phyloP scores from a whole-genome alignment of 2,113 vertebrate species.

The Spea bombifrons region DNA sequence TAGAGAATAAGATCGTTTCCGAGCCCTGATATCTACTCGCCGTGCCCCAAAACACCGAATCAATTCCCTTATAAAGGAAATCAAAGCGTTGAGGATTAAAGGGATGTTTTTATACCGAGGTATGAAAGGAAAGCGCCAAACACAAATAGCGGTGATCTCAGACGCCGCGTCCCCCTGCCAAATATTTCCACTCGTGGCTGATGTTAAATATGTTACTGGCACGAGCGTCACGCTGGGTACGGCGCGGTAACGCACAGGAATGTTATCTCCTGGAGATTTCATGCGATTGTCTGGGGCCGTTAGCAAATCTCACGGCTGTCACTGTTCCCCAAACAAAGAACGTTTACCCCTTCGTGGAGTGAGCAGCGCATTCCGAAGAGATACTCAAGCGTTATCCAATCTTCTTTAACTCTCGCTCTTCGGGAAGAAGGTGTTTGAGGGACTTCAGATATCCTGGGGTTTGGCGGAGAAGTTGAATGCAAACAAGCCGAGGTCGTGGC shows the following conservation, averaged over 20 bases:
- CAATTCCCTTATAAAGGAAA: conserved; percentile 2
- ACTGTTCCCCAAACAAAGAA: too few species aligned
- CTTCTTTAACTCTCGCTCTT: too few species aligned
- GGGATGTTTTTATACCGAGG: conserved; percentile 18
- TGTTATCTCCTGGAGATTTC: not conserved
- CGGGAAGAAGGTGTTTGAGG: too few species aligned
- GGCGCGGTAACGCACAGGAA: not conserved
- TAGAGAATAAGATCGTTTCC: not conserved
- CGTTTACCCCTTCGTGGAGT: too few species aligned
- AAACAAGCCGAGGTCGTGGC: too few species aligned
- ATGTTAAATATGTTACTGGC: conserved; percentile 7
- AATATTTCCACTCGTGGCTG: not conserved
- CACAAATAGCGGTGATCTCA: conserved; percentile 30
- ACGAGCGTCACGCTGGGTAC: conserved; percentile 2
- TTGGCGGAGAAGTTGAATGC: too few species aligned
- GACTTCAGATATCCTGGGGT: too few species aligned
- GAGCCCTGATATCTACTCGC: not conserved
- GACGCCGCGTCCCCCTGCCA: conserved; percentile 1
- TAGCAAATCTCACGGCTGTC: not conserved
- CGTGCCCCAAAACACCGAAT: not conserved
- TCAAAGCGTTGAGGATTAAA: not conserved
- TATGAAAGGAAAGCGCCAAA: conserved; percentile 6
- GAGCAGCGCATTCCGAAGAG: too few species aligned
- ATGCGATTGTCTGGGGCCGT: not conserved
- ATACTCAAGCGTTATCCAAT: too few species aligned